phyloP scores from a whole-genome alignment of 2,888 invertebrate species.

The Dexiosoma caninum region DNA sequence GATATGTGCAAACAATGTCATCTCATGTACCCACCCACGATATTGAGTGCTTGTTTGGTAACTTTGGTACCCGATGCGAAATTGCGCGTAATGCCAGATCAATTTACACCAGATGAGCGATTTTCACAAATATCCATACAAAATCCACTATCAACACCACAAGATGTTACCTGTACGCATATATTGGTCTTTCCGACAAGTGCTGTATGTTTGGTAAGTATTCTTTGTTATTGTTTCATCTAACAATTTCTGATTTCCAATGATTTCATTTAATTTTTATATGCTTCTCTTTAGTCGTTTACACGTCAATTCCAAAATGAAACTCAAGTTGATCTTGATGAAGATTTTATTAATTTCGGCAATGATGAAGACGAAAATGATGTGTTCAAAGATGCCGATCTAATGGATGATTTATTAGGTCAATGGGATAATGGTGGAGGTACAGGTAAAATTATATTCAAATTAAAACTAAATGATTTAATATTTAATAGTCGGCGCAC shows the following conservation, averaged over 20 bases:
- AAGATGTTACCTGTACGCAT: slow-evolving; percentile 97
- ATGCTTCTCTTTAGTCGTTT: slow-evolving; percentile 68
- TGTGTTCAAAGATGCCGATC: slow-evolving; percentile 74
- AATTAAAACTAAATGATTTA: background rate
- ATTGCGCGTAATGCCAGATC: slow-evolving; percentile 94
- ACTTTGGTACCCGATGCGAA: slow-evolving; percentile 94
- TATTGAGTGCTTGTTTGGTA: slow-evolving; percentile 98
- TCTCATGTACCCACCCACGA: slow-evolving; percentile 91
- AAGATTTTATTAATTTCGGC: slow-evolving; percentile 82
- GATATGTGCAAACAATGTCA: slow-evolving; percentile 94
- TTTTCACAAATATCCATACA: slow-evolving; percentile 92
- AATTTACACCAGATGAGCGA: slow-evolving; percentile 96
- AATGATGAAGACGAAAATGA: slow-evolving; percentile 79
- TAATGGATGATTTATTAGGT: slow-evolving; percentile 87
- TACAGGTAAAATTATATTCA: slow-evolving; percentile 68
- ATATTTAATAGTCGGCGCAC: no score
- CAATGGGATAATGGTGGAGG: slow-evolving; percentile 79
- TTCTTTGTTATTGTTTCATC: background rate
- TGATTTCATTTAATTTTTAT: background rate
- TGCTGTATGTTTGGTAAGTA: slow-evolving; percentile 91
- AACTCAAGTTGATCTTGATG: slow-evolving; percentile 81
- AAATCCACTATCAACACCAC: slow-evolving; percentile 94
- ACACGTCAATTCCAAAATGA: slow-evolving; percentile 75
- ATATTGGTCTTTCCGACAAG: slow-evolving; percentile 99
- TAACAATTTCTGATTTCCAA: background rate